A percentile compares a stretch with the other conserved stretches of the same genome.
Conservation (phyloP, 2,113 vertebrate species). For the Puffinus mauretanicus region DNA sequence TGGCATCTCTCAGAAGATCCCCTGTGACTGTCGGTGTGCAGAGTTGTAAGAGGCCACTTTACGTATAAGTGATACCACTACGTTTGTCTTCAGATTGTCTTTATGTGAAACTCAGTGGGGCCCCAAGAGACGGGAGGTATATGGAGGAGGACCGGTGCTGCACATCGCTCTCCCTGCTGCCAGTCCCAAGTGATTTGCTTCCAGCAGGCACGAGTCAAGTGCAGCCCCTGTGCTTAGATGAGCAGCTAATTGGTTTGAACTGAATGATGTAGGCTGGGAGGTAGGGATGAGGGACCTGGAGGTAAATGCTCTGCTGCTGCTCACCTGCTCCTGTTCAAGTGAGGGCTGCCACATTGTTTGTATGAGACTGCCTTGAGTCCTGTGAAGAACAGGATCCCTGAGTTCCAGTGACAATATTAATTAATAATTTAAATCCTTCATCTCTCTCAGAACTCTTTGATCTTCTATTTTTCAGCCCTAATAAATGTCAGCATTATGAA, state of each 20-base stretch:
- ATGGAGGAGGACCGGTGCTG: not conserved
- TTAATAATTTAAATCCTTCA: constrained; percentile 4
- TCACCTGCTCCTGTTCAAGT: not conserved
- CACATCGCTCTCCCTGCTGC: accelerated
- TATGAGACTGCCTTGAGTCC: not conserved
- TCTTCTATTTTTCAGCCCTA: not conserved
- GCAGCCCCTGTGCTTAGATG: not conserved
- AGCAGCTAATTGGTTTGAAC: not conserved
- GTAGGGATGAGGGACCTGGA: not conserved
- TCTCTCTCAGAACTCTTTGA: not conserved
- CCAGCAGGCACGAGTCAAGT: not conserved
- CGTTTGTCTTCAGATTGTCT: not conserved
- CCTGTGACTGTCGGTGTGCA: not conserved
- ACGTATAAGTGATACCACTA: accelerated
- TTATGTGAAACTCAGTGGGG: not conserved
- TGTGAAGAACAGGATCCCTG: not conserved
- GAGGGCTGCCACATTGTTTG: not conserved
- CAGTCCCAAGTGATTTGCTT: not conserved
- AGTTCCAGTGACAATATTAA: not conserved
- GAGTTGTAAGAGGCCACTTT: not conserved
- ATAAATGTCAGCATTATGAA: not conserved
- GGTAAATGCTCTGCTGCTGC: not conserved
- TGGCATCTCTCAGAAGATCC: not conserved
- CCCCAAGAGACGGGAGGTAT: not conserved
- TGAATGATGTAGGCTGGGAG: not conserved